A percentile compares a stretch with the other conserved stretches of the same genome.
These are phyloP conservation scores for Lasiommata megera DNA, from an alignment of 2,888 invertebrate genomes.

Conservation along the genomic window DNA sequence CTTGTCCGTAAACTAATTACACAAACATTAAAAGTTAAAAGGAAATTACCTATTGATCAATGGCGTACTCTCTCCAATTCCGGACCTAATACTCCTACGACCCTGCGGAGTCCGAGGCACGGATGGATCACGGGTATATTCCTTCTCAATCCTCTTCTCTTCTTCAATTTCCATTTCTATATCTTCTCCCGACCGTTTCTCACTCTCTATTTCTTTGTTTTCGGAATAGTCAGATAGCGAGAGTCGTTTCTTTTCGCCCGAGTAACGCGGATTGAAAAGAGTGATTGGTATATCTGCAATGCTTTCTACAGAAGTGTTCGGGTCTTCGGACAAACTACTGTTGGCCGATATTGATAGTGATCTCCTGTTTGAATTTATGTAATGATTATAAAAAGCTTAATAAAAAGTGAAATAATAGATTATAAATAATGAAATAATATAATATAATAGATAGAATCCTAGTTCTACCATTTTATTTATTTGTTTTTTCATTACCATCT, in stretches of 20 bases:
- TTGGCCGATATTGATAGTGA: slow-evolving; percentile 67
- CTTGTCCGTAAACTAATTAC: background rate
- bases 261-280: slow-evolving; percentile 63
- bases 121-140: slow-evolving; percentile 18
- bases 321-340: slow-evolving; percentile 71
- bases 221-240: slow-evolving; percentile 6
- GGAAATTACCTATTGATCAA: slow-evolving; percentile 46
- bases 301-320: slow-evolving; percentile 67
- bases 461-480: no score
- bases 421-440: no score
- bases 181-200: slow-evolving; percentile 20
- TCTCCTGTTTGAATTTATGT: slow-evolving; percentile 42
- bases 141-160: background rate
- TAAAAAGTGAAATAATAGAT: no score
- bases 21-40: background rate
- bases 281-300: slow-evolving; percentile 72
- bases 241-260: slow-evolving; percentile 38
- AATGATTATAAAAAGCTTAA: no score
- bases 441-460: no score
- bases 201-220: slow-evolving; percentile 13
- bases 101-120: slow-evolving; percentile 55
- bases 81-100: slow-evolving; percentile 50
- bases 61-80: slow-evolving; percentile 48
- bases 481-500: no score
- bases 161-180: slow-evolving; percentile 20